A percentile compares a stretch with the other conserved stretches of the same genome.
Evolutionary conservation across 2,888 invertebrate species (phyloP).

Genomic region (Macropis europaea): DNA sequence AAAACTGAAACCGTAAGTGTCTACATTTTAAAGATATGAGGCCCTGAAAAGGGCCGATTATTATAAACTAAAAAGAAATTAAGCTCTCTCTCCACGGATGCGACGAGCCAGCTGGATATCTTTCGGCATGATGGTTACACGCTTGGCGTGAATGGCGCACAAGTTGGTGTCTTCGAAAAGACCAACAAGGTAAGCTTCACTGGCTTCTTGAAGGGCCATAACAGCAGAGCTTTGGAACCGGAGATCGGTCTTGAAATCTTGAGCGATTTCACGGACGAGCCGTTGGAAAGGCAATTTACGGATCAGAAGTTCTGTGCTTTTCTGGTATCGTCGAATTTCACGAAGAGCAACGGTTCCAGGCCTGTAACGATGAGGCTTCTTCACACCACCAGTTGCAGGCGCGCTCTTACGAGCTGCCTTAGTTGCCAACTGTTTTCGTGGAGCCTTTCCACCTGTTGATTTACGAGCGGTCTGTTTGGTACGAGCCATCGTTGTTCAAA

Average conservation of each 20-base stretch:
- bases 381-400: constrained; percentile 87
- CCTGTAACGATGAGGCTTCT: constrained; percentile 85
- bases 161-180: constrained; percentile 89
- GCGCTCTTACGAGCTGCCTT: constrained; percentile 88
- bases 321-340: constrained; percentile 88
- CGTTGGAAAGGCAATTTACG: constrained; percentile 88
- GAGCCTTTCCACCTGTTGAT: constrained; percentile 78
- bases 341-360: constrained; percentile 86
- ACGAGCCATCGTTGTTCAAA: too few species aligned
- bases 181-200: constrained; percentile 85
- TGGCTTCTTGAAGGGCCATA: constrained; percentile 85
- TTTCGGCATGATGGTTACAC: constrained; percentile 85
- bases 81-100: constrained; percentile 54
- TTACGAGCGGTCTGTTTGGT: constrained; percentile 84
- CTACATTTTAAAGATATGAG: constrained; percentile 4
- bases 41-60: constrained; percentile 45
- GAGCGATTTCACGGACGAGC: constrained; percentile 88
- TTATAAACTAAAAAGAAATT: neutral
- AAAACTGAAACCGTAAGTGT: too few species aligned
- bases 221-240: constrained; percentile 87
- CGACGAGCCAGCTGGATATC: constrained; percentile 82
- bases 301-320: constrained; percentile 87
- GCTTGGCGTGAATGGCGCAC: constrained; percentile 88
- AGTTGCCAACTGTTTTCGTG: constrained; percentile 86
- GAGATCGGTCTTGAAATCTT: constrained; percentile 87